Evolutionary conservation across 2,797 vertebrate genomes (phyloP).

Genomic region (Chloroceryle amazona): DNA sequence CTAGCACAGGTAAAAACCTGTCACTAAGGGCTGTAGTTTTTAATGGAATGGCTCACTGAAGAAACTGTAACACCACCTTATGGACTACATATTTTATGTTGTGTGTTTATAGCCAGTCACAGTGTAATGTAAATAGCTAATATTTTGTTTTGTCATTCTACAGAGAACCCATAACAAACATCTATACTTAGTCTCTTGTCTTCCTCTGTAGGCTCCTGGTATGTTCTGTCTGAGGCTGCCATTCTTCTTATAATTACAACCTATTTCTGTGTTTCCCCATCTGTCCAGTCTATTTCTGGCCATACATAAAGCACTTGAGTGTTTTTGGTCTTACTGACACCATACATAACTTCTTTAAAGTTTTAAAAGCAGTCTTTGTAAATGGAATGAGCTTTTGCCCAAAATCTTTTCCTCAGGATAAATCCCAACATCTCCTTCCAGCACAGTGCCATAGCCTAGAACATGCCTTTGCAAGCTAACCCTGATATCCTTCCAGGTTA

Average conservation of each 20-base stretch:
- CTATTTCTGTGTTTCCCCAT: neutral
- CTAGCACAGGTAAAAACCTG: neutral
- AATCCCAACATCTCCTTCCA: neutral
- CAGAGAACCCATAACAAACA: neutral
- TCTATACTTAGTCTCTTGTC: neutral
- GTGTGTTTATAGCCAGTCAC: neutral
- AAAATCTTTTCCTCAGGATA: neutral
- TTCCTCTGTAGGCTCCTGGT: neutral
- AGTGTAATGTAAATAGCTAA: neutral
- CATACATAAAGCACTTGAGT: neutral
- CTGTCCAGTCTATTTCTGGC: neutral
- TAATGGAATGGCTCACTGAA: neutral
- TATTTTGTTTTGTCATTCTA: neutral
- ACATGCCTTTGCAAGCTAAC: neutral
- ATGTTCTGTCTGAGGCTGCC: neutral
- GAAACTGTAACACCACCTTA: neutral
- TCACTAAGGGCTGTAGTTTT: neutral
- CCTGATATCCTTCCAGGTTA: neutral
- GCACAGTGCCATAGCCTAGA: neutral
- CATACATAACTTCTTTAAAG: neutral
- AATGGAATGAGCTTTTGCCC: neutral
- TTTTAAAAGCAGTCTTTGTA: neutral
- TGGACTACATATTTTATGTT: neutral
- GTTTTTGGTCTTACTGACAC: neutral
- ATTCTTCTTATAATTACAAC: neutral